These are phyloP conservation scores for Erebia ligea DNA, from an alignment of 2,888 invertebrate genomes.

Conservation along the genomic window DNA sequence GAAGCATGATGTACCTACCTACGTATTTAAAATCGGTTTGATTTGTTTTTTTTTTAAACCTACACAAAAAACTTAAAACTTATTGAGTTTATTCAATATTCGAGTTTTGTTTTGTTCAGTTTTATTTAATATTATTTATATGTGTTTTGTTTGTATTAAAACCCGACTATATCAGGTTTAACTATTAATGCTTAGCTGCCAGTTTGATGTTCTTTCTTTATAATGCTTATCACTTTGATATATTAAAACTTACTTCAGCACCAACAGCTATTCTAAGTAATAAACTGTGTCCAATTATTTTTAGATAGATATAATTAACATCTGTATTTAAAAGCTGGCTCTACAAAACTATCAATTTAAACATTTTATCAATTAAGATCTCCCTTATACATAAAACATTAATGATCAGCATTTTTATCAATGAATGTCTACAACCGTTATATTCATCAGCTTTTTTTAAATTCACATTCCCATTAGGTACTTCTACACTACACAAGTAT, in stretches of 20 bases:
- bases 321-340: neutral
- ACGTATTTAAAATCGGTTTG: slow-evolving; percentile 4
- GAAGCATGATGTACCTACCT: slow-evolving; percentile 5
- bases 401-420: neutral
- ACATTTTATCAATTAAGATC: neutral
- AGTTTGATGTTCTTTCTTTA: too few relatives aligned
- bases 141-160: too few relatives aligned
- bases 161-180: too few relatives aligned
- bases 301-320: too few relatives aligned
- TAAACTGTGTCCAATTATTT: too few relatives aligned
- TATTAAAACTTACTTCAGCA: too few relatives aligned
- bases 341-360: neutral
- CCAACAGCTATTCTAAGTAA: too few relatives aligned
- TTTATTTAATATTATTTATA: too few relatives aligned
- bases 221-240: too few relatives aligned
- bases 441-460: slow-evolving; percentile 11
- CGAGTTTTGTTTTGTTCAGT: neutral
- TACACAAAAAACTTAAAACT: neutral
- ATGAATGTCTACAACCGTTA: slow-evolving; percentile 9
- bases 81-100: neutral
- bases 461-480: slow-evolving; percentile 8
- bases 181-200: too few relatives aligned
- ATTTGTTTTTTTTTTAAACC: neutral
- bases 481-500: neutral
- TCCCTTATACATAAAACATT: neutral